Evolutionary conservation across 2,113 vertebrate species (phyloP).

Genomic region (Sporophila hypoxantha): DNA sequence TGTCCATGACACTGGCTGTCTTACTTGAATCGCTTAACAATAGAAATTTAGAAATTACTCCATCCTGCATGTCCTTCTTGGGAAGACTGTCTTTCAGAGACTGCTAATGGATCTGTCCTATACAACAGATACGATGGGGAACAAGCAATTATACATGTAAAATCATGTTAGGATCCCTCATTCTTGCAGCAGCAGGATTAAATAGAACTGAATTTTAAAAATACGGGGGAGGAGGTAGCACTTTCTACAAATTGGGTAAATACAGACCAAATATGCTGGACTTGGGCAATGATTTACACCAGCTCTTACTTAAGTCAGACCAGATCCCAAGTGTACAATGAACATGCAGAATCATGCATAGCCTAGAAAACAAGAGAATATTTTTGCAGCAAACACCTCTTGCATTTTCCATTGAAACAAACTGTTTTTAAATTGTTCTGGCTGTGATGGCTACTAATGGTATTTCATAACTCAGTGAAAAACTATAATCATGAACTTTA

Average conservation of each 20-base stretch:
- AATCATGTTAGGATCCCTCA: neutral
- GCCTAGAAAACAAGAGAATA: neutral
- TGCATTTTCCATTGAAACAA: slow-evolving; percentile 30
- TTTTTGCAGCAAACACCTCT: neutral
- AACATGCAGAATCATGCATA: neutral
- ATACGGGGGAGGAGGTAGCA: neutral
- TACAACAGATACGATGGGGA: neutral
- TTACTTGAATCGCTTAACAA: neutral
- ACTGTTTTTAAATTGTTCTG: neutral
- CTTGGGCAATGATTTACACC: neutral
- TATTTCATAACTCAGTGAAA: slow-evolving; percentile 20
- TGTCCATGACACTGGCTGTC: neutral
- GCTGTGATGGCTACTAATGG: neutral
- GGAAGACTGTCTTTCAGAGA: neutral
- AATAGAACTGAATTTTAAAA: neutral
- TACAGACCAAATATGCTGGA: neutral
- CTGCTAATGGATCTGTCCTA: neutral
- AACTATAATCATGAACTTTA: neutral
- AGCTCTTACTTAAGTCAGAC: neutral
- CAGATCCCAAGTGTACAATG: neutral
- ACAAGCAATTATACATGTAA: neutral
- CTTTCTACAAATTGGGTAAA: neutral
- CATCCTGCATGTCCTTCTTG: neutral
- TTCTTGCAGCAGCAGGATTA: neutral
- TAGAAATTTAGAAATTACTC: neutral